Evolutionary conservation across 2,797 vertebrate genomes (phyloP), one percentile per base, ranked within the genome.

Genomic region (Sebastes iracundus): DNA sequence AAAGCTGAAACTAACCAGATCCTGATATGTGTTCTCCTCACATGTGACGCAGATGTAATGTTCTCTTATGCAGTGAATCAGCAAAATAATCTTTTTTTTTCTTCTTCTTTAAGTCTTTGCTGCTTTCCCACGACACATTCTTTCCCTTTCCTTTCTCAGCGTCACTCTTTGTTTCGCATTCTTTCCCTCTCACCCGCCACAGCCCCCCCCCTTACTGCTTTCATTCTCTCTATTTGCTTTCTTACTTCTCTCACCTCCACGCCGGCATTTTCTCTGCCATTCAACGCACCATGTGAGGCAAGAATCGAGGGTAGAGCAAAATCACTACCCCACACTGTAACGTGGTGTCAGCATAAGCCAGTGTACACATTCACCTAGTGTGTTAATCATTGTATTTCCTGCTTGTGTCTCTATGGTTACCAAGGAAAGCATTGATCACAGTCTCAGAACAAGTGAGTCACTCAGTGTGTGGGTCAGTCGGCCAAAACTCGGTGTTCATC

Each of bases 331-430:
- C 22, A 42, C 33, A 18, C 22, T 22, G 27, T 33, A 27, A 33
- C 25, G 25, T 59, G 56, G 13, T 16, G 27, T 60, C 58, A 20
- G 18, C 67, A 52, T 22, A 53, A 30, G 72, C 27, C 52, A 13
- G 49, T 60, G 14, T 30, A 13, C 49, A 58, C 18, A 60, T 75
- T 82, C 38, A 72, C 60, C 55, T 20, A 32, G 22, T 7, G 32
- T 33, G 60, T 71, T 80, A 69, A 80, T 90, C 53, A 58, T 23
- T 58, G 12, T 74, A 78, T 82, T 87, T 90, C 80, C 83, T 81
- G 85, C 61, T 46, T 75, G 60, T 23, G 83, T 91, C 80, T 61
- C 92, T 52, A 80, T 88, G 87, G 93, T 77, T 86, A 93, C 92
- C 55, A 58, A 72, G 76, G 80, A 67, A 32, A n/a, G 59, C 58